Evolutionary conservation across 1,140 invertebrate species (phyloP), one percentile per base, ranked within the genome.

Genomic region (Hydropsyche tenuis): DNA sequence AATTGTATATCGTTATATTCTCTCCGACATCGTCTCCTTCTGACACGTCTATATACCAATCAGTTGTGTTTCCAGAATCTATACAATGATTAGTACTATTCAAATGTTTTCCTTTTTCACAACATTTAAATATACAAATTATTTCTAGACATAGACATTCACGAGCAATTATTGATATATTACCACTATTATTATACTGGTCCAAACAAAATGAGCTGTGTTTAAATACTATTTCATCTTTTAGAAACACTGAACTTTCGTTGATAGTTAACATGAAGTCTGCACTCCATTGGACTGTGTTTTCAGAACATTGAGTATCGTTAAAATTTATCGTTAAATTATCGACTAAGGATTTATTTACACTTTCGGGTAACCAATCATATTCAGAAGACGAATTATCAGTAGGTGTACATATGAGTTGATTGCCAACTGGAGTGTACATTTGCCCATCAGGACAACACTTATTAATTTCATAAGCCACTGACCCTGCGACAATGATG

Each of bases 391-490:
- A 27, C n/a, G 37, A 37, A 3, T 42, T 25, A 6, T 68, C 14
- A 4, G 16, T 1, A 43, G 27, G 14, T 6, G 23, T 16, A 20
- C 68, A 70, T 18, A 4, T 22, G 0, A 48, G 22, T 1, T 48
- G 3, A 4, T 56, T 18, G 1, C 51, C n/a, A 27, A 56, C 9
- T 37, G 30, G 3, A 4, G 9, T 37, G 30, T 37, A 70, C 9
- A 16, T 3, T 22, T 56, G 22, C 1, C 48, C 48, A 1, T 70
- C 18, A 11, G 48, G 16, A 42, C 68, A 70, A 37, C 68, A 70
- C 30, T 70, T 70, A 27, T 70, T 70, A 12, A 65, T 60, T 25
- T 60, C n/a, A n/a, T n/a, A n/a, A n/a, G n/a, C n/a, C n/a, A n/a
- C n/a, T n/a, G n/a, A n/a, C n/a, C n/a, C n/a, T n/a, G n/a, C n/a